These are phyloP conservation scores for Cataglyphis altisquamis DNA, from an alignment of 2,888 invertebrate genomes.

Conservation along the genomic window DNA sequence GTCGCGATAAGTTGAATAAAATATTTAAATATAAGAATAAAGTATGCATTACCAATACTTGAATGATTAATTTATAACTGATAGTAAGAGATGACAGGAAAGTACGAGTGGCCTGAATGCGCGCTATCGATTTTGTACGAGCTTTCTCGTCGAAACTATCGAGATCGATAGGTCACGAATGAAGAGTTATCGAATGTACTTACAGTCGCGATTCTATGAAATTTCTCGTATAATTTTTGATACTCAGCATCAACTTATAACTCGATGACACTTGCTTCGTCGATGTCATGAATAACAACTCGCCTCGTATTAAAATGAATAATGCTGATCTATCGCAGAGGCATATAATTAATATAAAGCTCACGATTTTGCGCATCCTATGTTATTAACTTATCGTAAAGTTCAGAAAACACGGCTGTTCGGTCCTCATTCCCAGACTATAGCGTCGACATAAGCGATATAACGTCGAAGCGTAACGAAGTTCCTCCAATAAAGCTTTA, in stretches of 20 bases:
- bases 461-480: conserved; percentile 41
- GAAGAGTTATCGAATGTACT: neutral
- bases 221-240: neutral
- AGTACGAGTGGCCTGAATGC: neutral
- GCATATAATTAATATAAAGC: neutral
- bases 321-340: neutral
- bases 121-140: neutral
- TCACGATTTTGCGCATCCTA: neutral
- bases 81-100: neutral
- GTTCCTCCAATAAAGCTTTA: conserved; percentile 46
- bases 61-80: neutral
- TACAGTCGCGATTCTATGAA: neutral
- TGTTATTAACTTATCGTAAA: conserved; percentile 12
- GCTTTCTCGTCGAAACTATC: neutral
- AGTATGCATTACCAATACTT: neutral
- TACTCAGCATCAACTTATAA: neutral
- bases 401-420: conserved; percentile 17
- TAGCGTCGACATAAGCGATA: neutral
- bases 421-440: neutral
- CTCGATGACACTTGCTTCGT: neutral
- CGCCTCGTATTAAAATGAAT: neutral
- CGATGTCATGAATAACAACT: neutral
- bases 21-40: neutral
- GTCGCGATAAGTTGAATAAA: neutral
- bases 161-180: neutral